phyloP scores from a whole-genome alignment of 1,140 invertebrate species.

The Pogonomyrmex californicus region DNA sequence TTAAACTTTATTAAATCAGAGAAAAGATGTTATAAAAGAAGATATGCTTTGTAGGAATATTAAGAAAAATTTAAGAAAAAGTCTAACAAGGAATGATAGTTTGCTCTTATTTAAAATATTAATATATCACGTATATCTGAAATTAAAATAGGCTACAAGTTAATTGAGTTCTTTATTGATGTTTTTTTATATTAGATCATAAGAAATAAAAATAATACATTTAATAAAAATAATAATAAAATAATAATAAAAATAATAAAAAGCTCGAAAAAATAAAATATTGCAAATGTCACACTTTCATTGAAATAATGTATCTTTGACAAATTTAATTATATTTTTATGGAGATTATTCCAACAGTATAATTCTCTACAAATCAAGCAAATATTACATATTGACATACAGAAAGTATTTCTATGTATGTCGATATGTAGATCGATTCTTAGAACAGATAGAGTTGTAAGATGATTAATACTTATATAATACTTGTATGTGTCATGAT shows the following conservation, averaged over 20 bases:
- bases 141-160: neutral
- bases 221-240: neutral
- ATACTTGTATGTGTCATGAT: constrained; percentile 32
- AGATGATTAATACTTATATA: constrained; percentile 51
- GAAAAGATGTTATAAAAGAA: neutral
- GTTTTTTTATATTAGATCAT: neutral
- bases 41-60: neutral
- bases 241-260: neutral
- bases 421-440: constrained; percentile 43
- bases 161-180: neutral
- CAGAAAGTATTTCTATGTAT: too few species aligned
- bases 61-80: neutral
- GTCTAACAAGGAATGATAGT: neutral
- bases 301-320: neutral
- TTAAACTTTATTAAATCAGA: neutral
- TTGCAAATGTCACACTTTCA: neutral
- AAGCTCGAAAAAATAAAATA: neutral
- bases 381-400: neutral
- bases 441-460: constrained; percentile 32
- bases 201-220: neutral
- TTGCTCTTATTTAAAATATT: neutral
- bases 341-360: neutral
- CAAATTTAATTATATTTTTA: neutral
- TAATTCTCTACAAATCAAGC: neutral
- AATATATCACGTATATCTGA: neutral